A percentile compares a stretch with the other conserved stretches of the same genome.
Evolutionary conservation across 2,113 vertebrate species (phyloP).

Genomic region (Indicator indicator): DNA sequence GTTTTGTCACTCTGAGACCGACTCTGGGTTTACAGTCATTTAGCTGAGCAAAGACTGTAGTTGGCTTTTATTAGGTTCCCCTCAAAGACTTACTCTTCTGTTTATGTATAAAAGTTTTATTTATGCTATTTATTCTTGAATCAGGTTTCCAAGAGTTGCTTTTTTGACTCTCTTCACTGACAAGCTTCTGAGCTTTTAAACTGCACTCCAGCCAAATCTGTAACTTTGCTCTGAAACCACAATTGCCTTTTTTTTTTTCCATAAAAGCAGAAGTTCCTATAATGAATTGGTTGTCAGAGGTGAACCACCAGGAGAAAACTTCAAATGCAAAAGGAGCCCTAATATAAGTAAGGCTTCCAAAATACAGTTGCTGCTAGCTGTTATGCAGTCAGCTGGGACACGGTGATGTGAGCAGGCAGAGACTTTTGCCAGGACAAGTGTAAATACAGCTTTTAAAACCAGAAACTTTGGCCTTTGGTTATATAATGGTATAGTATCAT

Average conservation of each 20-base stretch:
- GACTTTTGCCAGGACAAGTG: neutral
- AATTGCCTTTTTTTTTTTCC: neutral
- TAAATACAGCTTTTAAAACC: neutral
- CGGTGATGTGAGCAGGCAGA: neutral
- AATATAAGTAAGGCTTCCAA: neutral
- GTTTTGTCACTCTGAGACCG: constrained; percentile 4
- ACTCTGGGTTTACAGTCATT: neutral
- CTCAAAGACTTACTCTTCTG: neutral
- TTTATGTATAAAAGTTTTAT: neutral
- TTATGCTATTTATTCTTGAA: neutral
- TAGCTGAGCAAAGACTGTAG: neutral
- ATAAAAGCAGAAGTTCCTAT: neutral
- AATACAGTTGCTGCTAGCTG: neutral
- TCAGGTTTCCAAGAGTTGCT: neutral
- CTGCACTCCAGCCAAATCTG: neutral
- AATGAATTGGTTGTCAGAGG: neutral
- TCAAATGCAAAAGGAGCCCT: neutral
- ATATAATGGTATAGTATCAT: neutral
- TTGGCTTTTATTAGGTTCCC: neutral
- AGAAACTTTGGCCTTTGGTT: neutral
- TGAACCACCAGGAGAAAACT: neutral
- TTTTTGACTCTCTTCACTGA: neutral
- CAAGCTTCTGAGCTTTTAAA: neutral
- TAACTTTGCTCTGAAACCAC: constrained; percentile 1
- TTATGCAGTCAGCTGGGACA: neutral